Percentiles rank a stretch among this genome's conserved stretches.
Conservation (phyloP, 1,140 invertebrate genomes). For the Alviniconcha marisindica region DNA sequence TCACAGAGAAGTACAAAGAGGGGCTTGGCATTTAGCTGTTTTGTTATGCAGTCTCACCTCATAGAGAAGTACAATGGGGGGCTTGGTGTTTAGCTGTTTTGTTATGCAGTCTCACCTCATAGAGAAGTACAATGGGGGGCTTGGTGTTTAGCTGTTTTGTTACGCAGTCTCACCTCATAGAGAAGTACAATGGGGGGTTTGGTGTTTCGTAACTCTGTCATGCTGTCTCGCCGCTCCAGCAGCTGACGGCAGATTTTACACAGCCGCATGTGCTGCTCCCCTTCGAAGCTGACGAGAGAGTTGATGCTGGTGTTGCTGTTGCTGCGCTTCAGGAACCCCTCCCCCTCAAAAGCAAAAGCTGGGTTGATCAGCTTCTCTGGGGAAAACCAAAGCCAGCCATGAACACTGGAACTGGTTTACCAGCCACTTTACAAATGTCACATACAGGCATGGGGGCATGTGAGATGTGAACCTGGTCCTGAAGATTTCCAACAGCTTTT, state of each 20-base stretch:
- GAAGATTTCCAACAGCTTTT: too few species aligned
- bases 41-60: too few species aligned
- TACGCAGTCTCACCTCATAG: conserved; percentile 84
- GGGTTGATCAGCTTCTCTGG: conserved; percentile 81
- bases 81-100: too few species aligned
- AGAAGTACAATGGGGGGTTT: conserved; percentile 88
- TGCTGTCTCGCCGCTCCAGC: conserved; percentile 87
- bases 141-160: conserved; percentile 88
- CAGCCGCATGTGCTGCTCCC: conserved; percentile 84
- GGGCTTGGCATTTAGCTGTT: too few species aligned
- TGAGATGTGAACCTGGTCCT: too few species aligned
- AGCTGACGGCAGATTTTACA: conserved; percentile 89
- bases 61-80: too few species aligned
- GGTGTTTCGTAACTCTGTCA: conserved; percentile 87
- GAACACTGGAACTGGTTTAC: too few species aligned
- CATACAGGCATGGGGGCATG: too few species aligned
- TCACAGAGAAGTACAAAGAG: too few species aligned
- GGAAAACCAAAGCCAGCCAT: too few species aligned
- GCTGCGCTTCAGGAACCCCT: conserved; percentile 69
- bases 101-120: conserved; percentile 80
- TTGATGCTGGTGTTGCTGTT: conserved; percentile 74
- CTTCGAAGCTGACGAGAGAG: conserved; percentile 74
- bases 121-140: conserved; percentile 88
- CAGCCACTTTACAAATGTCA: too few species aligned
- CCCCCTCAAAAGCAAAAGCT: conserved; percentile 68